These are phyloP conservation scores for Syritta pipiens DNA, from an alignment of 2,888 invertebrate genomes.

Conservation along the genomic window DNA sequence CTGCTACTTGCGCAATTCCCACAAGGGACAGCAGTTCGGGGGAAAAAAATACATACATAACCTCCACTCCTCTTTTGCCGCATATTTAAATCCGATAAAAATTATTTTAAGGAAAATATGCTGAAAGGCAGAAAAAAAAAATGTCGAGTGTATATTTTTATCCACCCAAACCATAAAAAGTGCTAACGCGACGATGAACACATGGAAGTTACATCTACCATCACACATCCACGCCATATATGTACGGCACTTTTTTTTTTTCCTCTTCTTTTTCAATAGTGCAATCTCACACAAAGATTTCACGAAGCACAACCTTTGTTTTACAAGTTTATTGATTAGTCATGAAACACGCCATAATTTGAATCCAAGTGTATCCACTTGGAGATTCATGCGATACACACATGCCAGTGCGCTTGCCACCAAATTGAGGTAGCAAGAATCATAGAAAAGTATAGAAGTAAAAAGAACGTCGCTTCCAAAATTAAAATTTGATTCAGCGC, in stretches of 20 bases:
- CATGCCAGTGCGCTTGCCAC: too few species aligned
- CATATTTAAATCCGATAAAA: too few species aligned
- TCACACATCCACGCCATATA: too few species aligned
- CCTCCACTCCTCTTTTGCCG: too few species aligned
- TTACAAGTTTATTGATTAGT: constrained; percentile 42
- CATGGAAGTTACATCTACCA: constrained; percentile 6
- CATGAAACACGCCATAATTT: constrained; percentile 13
- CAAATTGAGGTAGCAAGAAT: neutral
- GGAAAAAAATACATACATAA: too few species aligned
- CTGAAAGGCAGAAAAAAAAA: too few species aligned
- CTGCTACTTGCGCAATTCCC: constrained; percentile 4
- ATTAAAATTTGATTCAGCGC: constrained; percentile 12
- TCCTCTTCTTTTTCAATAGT: constrained; percentile 17
- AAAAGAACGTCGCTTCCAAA: neutral
- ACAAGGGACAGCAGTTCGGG: too few species aligned
- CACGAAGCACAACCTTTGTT: constrained; percentile 9
- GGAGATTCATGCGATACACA: too few species aligned
- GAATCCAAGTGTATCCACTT: neutral
- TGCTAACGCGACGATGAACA: neutral
- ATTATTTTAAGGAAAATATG: too few species aligned
- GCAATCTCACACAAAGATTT: constrained; percentile 16
- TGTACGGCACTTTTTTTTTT: too few species aligned
- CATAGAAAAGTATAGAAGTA: neutral
- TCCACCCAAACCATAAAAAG: neutral
- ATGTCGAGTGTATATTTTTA: neutral